Percentiles rank a stretch among this genome's conserved stretches.
Evolutionary conservation across 2,113 vertebrate species (phyloP).

Genomic region (Bettongia penicillata): DNA sequence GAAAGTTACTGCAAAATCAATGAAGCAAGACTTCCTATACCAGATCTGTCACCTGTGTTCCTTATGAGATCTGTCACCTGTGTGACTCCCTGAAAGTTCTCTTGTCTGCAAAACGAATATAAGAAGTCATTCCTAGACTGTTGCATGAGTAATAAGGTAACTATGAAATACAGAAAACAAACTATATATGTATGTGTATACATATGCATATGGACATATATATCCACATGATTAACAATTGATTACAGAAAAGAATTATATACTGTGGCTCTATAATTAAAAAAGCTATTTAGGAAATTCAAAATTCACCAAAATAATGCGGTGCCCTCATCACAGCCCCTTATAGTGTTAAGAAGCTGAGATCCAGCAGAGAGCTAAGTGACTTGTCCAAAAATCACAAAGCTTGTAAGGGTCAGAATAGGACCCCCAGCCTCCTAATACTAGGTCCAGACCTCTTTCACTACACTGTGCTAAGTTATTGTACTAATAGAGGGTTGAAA

Average conservation of each 20-base stretch:
- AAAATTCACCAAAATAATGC: background rate
- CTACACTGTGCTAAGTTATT: background rate
- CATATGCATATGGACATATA: background rate
- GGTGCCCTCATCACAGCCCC: background rate
- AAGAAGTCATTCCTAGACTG: background rate
- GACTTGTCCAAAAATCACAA: background rate
- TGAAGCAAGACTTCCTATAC: background rate
- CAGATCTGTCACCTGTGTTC: background rate
- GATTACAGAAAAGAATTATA: conserved; percentile 2
- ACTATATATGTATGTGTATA: background rate
- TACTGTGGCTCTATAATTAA: background rate
- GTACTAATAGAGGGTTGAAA: conserved; percentile 19
- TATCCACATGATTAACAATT: background rate
- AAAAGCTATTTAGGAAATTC: background rate
- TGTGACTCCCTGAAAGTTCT: background rate
- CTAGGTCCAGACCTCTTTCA: background rate
- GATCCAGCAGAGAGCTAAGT: background rate
- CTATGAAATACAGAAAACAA: conserved; percentile 26
- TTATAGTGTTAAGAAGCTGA: background rate
- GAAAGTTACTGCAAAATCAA: conserved; percentile 45
- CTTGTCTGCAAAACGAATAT: conserved; percentile 19
- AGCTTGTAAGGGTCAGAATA: background rate
- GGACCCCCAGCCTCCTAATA: background rate
- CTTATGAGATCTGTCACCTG: background rate
- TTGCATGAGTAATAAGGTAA: conserved; percentile 11